These are phyloP conservation scores for Saguinus imperator DNA, from an alignment of 2,113 vertebrate genomes.

Conservation along the genomic window DNA sequence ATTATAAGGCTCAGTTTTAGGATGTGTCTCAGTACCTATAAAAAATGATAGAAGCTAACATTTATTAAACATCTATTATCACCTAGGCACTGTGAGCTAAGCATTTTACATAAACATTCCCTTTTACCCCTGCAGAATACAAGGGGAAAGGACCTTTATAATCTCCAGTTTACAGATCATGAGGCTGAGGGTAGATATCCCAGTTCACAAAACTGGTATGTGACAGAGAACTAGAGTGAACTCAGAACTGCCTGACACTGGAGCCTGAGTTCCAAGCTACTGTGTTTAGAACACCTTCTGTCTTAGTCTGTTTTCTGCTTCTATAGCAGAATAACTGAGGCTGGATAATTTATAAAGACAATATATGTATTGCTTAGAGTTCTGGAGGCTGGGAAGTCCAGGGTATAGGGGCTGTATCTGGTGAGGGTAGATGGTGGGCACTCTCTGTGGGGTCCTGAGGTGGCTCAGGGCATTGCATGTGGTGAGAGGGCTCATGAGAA, in stretches of 20 bases:
- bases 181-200: background rate
- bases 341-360: background rate
- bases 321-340: background rate
- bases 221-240: background rate
- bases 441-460: background rate
- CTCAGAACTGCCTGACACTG: background rate
- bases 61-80: background rate
- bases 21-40: background rate
- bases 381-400: background rate
- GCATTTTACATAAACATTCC: background rate
- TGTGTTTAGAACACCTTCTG: background rate
- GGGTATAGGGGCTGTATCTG: background rate
- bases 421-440: background rate
- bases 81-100: background rate
- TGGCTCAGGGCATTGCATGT: background rate
- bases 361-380: background rate
- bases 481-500: background rate
- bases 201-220: background rate
- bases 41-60: background rate
- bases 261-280: background rate
- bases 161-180: background rate
- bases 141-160: background rate
- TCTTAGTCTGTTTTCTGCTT: background rate
- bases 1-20: background rate
- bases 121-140: background rate